Conservation (phyloP, 2,113 vertebrate genomes). For the Ageneiosus marmoratus region DNA sequence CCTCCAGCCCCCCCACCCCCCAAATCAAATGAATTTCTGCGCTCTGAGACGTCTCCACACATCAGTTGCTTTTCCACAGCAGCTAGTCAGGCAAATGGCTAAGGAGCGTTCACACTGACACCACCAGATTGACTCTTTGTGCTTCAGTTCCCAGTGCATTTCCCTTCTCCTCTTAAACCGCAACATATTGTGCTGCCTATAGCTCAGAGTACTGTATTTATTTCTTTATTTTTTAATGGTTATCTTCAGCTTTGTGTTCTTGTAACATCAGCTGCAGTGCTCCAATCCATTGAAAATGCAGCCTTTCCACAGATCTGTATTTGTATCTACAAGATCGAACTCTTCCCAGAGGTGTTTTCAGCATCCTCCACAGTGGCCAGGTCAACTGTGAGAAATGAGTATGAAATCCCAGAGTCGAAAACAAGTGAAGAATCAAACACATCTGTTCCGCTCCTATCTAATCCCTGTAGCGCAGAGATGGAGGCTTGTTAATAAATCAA, state of each 20-base stretch:
- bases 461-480: slow-evolving; percentile 38
- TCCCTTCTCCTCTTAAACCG: slow-evolving; percentile 13
- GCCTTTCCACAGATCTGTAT: background rate
- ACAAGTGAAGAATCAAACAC: slow-evolving; percentile 44
- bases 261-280: background rate
- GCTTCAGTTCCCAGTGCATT: slow-evolving; percentile 35
- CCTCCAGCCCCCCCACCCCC: background rate
- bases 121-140: slow-evolving; percentile 47
- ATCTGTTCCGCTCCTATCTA: slow-evolving; percentile 35
- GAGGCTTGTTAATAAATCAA: slow-evolving; percentile 55
- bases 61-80: slow-evolving; percentile 51
- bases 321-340: slow-evolving; percentile 9
- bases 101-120: slow-evolving; percentile 40
- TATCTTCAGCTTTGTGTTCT: background rate
- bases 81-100: slow-evolving; percentile 42
- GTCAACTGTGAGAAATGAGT: slow-evolving; percentile 33
- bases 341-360: slow-evolving; percentile 26
- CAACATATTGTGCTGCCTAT: background rate
- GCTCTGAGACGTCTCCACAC: slow-evolving; percentile 34
- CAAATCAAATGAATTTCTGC: slow-evolving; percentile 8
- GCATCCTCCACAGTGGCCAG: slow-evolving; percentile 19
- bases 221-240: background rate
- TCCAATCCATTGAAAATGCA: background rate
- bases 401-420: slow-evolving; percentile 33
- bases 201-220: background rate